Conservation (phyloP, 2,113 vertebrate species). For the Carassius auratus region DNA sequence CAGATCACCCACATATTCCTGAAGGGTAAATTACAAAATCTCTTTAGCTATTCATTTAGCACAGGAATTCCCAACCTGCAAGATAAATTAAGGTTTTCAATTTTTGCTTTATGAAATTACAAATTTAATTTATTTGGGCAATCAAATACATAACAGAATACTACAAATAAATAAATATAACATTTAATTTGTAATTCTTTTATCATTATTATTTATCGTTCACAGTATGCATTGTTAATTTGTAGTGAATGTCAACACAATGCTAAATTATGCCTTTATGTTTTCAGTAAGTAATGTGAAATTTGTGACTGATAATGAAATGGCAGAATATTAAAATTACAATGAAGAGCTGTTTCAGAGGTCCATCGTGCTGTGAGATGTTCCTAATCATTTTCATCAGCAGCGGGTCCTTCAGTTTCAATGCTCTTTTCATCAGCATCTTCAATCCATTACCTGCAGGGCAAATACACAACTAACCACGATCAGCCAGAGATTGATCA, state of each 20-base stretch:
- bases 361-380: constrained; percentile 87
- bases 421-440: constrained; percentile 88
- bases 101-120: not conserved
- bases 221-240: not conserved
- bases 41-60: not conserved
- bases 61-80: not conserved
- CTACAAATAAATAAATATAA: not conserved
- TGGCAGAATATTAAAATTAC: constrained; percentile 72
- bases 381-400: constrained; percentile 98
- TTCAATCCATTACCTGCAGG: constrained; percentile 86
- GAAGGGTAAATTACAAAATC: constrained; percentile 2
- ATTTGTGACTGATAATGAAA: not conserved
- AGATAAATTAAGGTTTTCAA: not conserved
- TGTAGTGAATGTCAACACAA: not conserved
- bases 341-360: constrained; percentile 89
- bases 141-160: not conserved
- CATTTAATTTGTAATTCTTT: no score
- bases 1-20: constrained; percentile 96
- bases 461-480: not conserved
- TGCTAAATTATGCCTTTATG: not conserved
- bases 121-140: not conserved
- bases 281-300: not conserved
- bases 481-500: not conserved
- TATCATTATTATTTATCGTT: not conserved
- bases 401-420: constrained; percentile 89